Base-by-base conservation (phyloP, 92 coral and sea anemone species). In the Actinernus sp. region DNA sequence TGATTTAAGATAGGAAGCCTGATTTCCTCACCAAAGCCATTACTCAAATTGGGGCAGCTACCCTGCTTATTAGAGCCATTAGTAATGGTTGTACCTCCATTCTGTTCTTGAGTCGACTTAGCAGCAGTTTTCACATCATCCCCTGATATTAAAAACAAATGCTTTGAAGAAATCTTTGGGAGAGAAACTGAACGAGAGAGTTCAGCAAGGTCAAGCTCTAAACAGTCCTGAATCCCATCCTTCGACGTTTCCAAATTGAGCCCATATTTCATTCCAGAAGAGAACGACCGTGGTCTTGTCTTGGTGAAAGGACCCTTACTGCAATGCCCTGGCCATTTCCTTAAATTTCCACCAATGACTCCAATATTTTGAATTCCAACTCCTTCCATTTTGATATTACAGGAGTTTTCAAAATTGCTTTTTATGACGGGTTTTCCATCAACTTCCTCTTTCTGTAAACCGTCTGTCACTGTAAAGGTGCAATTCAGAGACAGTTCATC, bases 161-260 rank as follows among this genome's bases (percentile, higher is more conserved):
- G 26, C 44, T 55, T 54, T 13, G 64, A 6, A 47, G 64, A 56
- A 38, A 81, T 57, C 66, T 73, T 73, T 24, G 76, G 81, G 19
- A 63, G 65, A 55, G 88, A 81, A 23, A 48, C 50, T 7, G 82
- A 73, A 26, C 76, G 63, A 23, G 78, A 54, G 39, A 57, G 37
- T 16, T 55, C 64, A 18, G 21, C 13, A 28, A 23, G 56, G 2
- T 38, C 31, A 8, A 28, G 23, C 1, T 33, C 30, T 38, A 45
- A 45, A 45, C 52, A 45, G 10, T 29, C 14, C 31, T 29, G 53
- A 4, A 2, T 16, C 11, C 33, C 31, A 33, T n/a, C 7, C 4
- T 26, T 55, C 14, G 47, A 6, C 16, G 78, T 20, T 20, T 56
- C 63, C 33, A 17, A 44, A 32, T 26, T 69, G 28, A 37, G 28